Conservation (phyloP, 2,888 invertebrate species). For the Nomada goodeniana region DNA sequence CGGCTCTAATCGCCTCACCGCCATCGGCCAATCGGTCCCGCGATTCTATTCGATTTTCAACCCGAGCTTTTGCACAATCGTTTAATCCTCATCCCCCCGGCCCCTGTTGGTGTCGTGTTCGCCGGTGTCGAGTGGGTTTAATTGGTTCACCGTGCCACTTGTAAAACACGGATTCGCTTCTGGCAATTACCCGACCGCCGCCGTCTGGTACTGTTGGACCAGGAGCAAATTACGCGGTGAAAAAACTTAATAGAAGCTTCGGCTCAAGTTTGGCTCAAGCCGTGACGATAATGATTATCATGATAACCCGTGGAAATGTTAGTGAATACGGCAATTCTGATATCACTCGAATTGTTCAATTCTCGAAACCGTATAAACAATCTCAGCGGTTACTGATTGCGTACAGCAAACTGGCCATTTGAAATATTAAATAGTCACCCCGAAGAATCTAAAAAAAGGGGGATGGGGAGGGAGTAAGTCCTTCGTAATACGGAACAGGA, state of each 20-base stretch:
- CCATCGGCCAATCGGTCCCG: not conserved
- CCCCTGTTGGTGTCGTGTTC: not conserved
- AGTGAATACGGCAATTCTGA: too few species aligned
- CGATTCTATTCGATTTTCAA: slow-evolving; percentile 31
- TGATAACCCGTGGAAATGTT: too few species aligned
- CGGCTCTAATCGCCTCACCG: slow-evolving; percentile 33
- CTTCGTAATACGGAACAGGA: not conserved
- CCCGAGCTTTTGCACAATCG: slow-evolving; percentile 12
- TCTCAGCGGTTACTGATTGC: too few species aligned
- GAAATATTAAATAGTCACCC: too few species aligned
- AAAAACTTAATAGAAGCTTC: not conserved
- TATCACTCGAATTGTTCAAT: too few species aligned
- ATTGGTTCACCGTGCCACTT: slow-evolving; percentile 30
- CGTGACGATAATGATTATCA: too few species aligned
- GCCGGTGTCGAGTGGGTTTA: slow-evolving; percentile 11
- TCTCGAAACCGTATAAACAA: too few species aligned
- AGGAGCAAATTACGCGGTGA: not conserved
- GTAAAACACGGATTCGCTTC: slow-evolving; percentile 15
- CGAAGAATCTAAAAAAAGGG: not conserved
- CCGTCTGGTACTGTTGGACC: not conserved
- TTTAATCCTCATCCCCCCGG: not conserved
- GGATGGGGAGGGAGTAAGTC: not conserved
- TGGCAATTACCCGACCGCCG: slow-evolving; percentile 25
- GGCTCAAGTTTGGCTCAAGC: not conserved
- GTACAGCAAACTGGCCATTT: too few species aligned